Percentiles rank a stretch among this genome's conserved stretches.
Conservation (phyloP, 53 echinoderm and acorn worm species). For the Actinopyga echinites region DNA sequence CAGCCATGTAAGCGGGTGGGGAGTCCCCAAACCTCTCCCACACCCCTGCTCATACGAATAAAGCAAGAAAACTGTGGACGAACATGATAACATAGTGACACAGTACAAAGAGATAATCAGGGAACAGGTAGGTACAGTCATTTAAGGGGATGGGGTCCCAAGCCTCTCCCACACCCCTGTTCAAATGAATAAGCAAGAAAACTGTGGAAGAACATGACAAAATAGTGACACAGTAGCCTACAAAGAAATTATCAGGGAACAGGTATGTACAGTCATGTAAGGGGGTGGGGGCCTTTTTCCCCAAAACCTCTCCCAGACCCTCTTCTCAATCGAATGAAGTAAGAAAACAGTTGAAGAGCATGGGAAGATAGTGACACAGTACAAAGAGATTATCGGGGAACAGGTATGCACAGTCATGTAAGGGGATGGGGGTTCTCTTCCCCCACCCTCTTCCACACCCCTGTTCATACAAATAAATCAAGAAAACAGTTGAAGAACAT, state of each 20-base stretch:
- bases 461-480: neutral
- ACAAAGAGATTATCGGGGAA: conserved; percentile 90
- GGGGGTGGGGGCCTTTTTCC: too few relatives aligned
- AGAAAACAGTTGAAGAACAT: conserved; percentile 95
- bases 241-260: conserved; percentile 88
- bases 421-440: too few relatives aligned
- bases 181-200: conserved; percentile 57
- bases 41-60: too few relatives aligned
- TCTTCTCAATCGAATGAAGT: conserved; percentile 43
- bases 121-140: conserved; percentile 64
- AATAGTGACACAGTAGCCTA: conserved; percentile 95
- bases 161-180: too few relatives aligned
- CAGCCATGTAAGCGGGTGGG: too few relatives aligned
- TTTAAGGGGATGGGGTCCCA: too few relatives aligned
- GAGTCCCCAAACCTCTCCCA: neutral
- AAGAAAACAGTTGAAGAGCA: conserved; percentile 97
- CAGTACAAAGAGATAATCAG: conserved; percentile 96
- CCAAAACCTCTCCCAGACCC: neutral
- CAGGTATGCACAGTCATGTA: conserved; percentile 62
- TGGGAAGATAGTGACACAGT: conserved; percentile 86
- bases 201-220: conserved; percentile 91
- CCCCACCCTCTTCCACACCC: too few relatives aligned
- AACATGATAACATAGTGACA: conserved; percentile 85
- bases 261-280: conserved; percentile 41
- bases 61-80: conserved; percentile 87